A percentile compares a stretch with the other conserved stretches of the same genome.
Conservation (phyloP, 2,797 vertebrate species). For the Dicrostonyx torquatus region DNA sequence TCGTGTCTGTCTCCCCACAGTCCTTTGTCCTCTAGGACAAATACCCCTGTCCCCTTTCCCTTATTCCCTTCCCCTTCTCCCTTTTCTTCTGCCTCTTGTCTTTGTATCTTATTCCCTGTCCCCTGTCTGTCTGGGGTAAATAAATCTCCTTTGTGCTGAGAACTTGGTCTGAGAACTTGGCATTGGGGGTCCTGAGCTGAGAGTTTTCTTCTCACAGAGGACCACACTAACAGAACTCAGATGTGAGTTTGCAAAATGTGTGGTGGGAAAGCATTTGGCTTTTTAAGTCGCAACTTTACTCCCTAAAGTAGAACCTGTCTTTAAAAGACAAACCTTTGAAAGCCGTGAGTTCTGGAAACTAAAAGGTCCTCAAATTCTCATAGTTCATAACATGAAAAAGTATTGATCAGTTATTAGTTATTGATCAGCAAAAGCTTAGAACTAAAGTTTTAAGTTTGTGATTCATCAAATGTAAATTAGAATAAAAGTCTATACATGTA, state of each 20-base stretch:
- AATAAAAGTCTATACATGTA: background rate
- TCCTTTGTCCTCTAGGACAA: background rate
- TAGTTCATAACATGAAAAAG: background rate
- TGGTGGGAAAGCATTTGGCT: background rate
- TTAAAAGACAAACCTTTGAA: background rate
- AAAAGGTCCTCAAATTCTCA: background rate
- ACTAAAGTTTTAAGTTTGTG: constrained; percentile 16
- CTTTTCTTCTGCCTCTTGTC: background rate
- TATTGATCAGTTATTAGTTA: background rate
- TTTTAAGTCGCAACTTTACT: background rate
- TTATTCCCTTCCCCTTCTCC: background rate
- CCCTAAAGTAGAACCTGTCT: background rate
- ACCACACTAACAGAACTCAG: background rate
- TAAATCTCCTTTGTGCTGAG: background rate
- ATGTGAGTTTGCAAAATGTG: background rate
- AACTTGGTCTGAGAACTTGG: background rate
- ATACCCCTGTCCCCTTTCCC: background rate
- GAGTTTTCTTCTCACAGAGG: background rate
- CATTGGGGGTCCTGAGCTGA: background rate
- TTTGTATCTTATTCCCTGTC: background rate
- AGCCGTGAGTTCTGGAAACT: constrained; percentile 1
- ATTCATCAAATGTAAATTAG: background rate
- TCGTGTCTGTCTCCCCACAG: background rate
- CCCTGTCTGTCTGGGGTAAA: background rate
- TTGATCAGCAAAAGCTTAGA: constrained; percentile 11